Evolutionary conservation across 1,140 invertebrate species (phyloP), one percentile per base, ranked within the genome.

Genomic region (Procambarus virginalis): DNA sequence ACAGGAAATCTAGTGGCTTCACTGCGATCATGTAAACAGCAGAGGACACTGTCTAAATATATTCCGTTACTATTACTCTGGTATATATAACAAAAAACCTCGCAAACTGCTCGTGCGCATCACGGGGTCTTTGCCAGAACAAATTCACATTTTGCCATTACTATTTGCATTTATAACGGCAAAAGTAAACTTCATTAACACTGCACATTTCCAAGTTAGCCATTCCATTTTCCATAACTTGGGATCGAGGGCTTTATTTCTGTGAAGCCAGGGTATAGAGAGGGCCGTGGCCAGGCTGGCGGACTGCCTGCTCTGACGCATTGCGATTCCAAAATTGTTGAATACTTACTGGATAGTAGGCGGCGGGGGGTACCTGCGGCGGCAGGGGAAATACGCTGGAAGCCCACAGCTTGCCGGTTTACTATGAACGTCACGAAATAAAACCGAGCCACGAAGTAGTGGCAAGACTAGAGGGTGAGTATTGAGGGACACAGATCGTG

Each of bases 381-480:
- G 91, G 91, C 91, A 92, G 91, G 91, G 91, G 91, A 48, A 92
- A 92, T 84, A 92, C 91, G 91, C 91, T 92, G 85, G 91, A 92
- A 91, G 89, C 91, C 91, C 91, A 92, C 91, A 92, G 91, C 83
- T 92, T 92, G 91, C 89, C 91, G 91, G 91, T 92, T 92, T 91
- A 58, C 64, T 78, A 80, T 68, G 81, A 92, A 90, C 86, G 81
- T 90, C 85, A 89, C 85, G 79, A 78, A 90, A 87, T 84, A 92
- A 91, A 92, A 91, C 86, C 58, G 86, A 55, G 91, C 91, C 91
- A 92, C 91, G 76, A 88, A 90, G 86, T 76, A 80, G 83, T 89
- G 91, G 87, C 80, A 73, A 70, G 91, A 92, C 91, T 92, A 92
- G 91, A 92, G 79, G 85, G 64, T 91, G 92, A 91, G 90, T 91